Evolutionary conservation across 2,888 invertebrate species (phyloP).

Genomic region (Drosophila merina): DNA sequence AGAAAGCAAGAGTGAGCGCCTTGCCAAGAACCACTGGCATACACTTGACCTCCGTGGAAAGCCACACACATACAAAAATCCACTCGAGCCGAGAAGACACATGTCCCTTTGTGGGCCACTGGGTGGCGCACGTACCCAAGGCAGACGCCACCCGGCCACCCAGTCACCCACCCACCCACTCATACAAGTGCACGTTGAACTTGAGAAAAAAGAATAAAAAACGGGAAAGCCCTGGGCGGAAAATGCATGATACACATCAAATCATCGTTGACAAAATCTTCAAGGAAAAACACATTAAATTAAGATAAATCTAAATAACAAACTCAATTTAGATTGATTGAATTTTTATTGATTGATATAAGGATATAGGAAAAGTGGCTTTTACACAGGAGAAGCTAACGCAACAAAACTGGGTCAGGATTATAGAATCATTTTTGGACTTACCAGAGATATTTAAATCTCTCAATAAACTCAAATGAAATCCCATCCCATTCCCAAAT

Average conservation of each 20-base stretch:
- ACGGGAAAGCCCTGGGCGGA: constrained; percentile 4
- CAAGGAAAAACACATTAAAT: constrained; percentile 7
- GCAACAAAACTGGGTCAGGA: not conserved
- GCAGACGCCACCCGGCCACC: constrained; percentile 10
- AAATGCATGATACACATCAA: constrained; percentile 16
- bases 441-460: not conserved
- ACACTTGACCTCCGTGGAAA: constrained; percentile 58
- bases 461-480: not conserved
- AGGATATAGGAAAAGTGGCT: not conserved
- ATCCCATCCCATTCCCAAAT: not conserved
- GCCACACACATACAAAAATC: constrained; percentile 5
- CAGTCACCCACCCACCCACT: constrained; percentile 6
- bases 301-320: not conserved
- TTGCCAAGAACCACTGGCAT: constrained; percentile 24
- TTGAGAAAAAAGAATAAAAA: constrained; percentile 47
- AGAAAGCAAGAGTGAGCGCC: constrained; percentile 44
- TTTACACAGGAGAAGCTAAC: not conserved
- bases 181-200: constrained; percentile 71
- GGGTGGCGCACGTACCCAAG: constrained; percentile 42
- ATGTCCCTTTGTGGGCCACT: constrained; percentile 51
- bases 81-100: constrained; percentile 22
- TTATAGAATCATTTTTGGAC: not conserved
- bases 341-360: not conserved
- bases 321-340: not conserved
- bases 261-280: constrained; percentile 25